Evolutionary conservation across 2,888 invertebrate genomes (phyloP).

Genomic region (Polietes domitor): DNA sequence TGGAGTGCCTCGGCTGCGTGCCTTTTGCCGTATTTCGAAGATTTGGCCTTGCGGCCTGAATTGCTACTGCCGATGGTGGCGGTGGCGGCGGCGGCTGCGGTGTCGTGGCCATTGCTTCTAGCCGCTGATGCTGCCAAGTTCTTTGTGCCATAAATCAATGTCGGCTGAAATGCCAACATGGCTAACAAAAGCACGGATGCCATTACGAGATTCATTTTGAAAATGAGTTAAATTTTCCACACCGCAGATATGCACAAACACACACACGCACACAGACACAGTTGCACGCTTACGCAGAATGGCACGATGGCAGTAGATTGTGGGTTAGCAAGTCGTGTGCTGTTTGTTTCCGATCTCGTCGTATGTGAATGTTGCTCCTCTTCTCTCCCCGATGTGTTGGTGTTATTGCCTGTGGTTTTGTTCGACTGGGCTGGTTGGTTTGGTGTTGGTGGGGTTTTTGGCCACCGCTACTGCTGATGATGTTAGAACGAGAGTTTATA

Average conservation of each 20-base stretch:
- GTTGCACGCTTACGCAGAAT: conserved; percentile 22
- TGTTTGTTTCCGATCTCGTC: neutral
- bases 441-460: conserved; percentile 48
- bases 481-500: conserved; percentile 50
- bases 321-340: conserved; percentile 40
- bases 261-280: conserved; percentile 25
- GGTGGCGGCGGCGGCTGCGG: conserved; percentile 37
- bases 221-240: conserved; percentile 63
- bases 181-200: conserved; percentile 73
- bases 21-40: conserved; percentile 63
- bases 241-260: conserved; percentile 5
- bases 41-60: conserved; percentile 51
- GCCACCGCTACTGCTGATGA: conserved; percentile 7
- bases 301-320: conserved; percentile 57
- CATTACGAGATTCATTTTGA: conserved; percentile 73
- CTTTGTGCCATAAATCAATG: conserved; percentile 74
- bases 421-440: conserved; percentile 27
- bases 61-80: conserved; percentile 38
- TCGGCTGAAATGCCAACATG: conserved; percentile 74
- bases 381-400: neutral
- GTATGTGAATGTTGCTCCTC: neutral
- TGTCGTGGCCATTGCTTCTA: conserved; percentile 36
- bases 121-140: conserved; percentile 67
- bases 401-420: conserved; percentile 48
- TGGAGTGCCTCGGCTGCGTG: conserved; percentile 54